Percentiles rank a stretch among this genome's conserved stretches.
These are phyloP conservation scores for Marisa cornuarietis DNA, from an alignment of 1,140 invertebrate species.

Conservation along the genomic window DNA sequence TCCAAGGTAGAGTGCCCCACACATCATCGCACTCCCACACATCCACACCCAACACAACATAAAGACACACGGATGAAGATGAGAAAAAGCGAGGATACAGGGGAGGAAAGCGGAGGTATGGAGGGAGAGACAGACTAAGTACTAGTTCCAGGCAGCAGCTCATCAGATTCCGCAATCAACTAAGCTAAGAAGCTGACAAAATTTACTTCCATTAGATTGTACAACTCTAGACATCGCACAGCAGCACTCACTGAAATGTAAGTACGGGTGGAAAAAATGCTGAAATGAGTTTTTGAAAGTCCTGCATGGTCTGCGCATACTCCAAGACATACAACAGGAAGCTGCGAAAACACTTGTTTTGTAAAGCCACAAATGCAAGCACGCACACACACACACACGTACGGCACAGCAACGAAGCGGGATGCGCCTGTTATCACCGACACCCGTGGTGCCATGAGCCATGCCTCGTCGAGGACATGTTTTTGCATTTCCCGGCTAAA, in stretches of 20 bases:
- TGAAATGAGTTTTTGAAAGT: no score
- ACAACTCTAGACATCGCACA: no score
- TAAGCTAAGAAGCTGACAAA: no score
- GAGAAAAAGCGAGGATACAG: background rate
- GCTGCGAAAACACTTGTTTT: conserved; percentile 5
- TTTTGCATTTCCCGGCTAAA: no score
- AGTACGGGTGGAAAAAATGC: no score
- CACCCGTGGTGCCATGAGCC: no score
- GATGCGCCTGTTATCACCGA: no score
- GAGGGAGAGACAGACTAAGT: background rate
- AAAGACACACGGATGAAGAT: background rate
- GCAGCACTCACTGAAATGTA: no score
- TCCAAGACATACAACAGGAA: background rate
- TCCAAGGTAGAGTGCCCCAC: background rate
- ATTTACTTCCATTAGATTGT: no score
- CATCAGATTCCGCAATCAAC: background rate
- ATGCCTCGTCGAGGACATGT: no score
- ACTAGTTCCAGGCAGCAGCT: background rate
- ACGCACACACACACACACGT: background rate
- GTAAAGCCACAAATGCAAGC: background rate
- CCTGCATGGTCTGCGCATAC: no score
- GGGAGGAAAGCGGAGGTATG: background rate
- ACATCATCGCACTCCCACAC: background rate
- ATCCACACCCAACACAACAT: conserved; percentile 2
- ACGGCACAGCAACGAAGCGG: background rate